A percentile compares a stretch with the other conserved stretches of the same genome.
These are phyloP conservation scores for Patella ulyssiponensis DNA, from an alignment of 2,888 invertebrate species.

Conservation along the genomic window DNA sequence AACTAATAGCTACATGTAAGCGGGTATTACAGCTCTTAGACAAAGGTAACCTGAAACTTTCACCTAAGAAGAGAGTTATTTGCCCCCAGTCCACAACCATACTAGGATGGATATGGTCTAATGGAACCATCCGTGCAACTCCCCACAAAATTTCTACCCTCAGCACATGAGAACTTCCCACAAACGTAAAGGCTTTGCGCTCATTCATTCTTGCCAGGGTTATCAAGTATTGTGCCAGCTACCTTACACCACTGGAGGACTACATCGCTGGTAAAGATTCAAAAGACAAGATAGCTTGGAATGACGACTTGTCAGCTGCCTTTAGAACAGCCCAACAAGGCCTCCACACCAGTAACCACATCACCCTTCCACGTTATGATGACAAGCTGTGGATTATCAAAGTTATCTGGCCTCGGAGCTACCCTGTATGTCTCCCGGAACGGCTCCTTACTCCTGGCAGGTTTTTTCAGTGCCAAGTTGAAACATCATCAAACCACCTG, in stretches of 20 bases:
- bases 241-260: not conserved
- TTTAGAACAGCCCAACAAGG: constrained; percentile 8
- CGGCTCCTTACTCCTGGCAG: not conserved
- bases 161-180: not conserved
- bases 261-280: not conserved
- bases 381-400: not conserved
- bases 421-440: not conserved
- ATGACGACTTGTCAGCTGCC: not conserved
- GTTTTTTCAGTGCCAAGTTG: constrained; percentile 17
- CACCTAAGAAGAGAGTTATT: constrained; percentile 38
- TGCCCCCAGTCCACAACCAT: constrained; percentile 31
- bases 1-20: constrained; percentile 21
- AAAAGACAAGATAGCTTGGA: not conserved
- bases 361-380: not conserved
- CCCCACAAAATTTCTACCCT: not conserved
- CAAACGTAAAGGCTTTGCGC: not conserved
- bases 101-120: constrained; percentile 14
- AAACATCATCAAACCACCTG: not conserved
- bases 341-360: not conserved
- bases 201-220: not conserved
- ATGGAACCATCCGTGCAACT: too few relatives aligned
- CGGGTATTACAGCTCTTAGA: constrained; percentile 27
- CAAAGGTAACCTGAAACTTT: constrained; percentile 3
- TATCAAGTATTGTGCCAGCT: not conserved
- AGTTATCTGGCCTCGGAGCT: not conserved